Percentiles rank a stretch among this genome's conserved stretches.
phyloP scores from a whole-genome alignment of 2,888 invertebrate genomes.

The Leptinotarsa haldemani region DNA sequence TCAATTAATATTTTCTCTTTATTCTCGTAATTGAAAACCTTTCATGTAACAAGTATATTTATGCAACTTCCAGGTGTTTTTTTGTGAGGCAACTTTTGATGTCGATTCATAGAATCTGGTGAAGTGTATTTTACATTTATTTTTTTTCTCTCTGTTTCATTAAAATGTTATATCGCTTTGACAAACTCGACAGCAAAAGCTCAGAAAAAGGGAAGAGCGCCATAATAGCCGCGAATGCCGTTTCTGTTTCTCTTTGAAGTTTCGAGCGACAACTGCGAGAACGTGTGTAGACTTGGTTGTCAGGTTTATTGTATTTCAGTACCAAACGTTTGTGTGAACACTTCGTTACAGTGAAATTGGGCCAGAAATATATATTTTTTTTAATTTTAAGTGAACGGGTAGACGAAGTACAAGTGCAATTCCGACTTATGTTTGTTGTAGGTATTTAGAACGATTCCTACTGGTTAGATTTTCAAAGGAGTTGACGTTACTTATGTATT shows the following conservation, averaged over 20 bases:
- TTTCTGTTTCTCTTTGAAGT: background rate
- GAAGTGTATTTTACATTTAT: background rate
- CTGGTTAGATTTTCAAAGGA: no score
- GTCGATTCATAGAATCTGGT: background rate
- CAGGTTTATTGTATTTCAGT: background rate
- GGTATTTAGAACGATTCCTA: no score
- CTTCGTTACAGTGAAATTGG: background rate
- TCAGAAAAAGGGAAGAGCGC: background rate
- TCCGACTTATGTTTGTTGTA: no score
- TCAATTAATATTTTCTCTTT: background rate
- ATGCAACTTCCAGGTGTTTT: background rate
- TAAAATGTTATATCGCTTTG: constrained; percentile 6
- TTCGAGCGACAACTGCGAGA: background rate
- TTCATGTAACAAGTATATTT: background rate
- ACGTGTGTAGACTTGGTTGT: background rate
- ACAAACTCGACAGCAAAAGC: background rate
- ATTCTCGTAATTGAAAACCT: background rate
- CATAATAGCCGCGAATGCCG: constrained; percentile 15
- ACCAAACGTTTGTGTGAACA: background rate
- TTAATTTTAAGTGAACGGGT: background rate
- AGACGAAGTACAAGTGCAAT: no score
- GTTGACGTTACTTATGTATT: no score
- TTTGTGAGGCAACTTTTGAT: constrained; percentile 4
- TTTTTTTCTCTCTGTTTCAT: background rate
- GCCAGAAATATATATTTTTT: background rate